These are phyloP conservation scores for Rhyzopertha dominica DNA, from an alignment of 1,140 invertebrate genomes.

Conservation along the genomic window DNA sequence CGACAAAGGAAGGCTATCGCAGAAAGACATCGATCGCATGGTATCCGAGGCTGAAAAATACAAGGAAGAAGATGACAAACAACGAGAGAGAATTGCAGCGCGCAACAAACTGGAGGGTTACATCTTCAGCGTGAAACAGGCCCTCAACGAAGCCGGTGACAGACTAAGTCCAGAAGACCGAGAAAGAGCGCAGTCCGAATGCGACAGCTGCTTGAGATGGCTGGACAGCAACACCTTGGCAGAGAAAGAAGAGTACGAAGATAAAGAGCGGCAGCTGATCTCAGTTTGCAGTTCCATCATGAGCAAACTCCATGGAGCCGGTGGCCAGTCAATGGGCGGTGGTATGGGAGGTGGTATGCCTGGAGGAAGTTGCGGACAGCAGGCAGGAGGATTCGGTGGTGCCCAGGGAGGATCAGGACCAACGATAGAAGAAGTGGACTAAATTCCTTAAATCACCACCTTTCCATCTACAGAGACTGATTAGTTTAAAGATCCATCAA, in stretches of 20 bases:
- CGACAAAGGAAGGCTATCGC: constrained; percentile 72
- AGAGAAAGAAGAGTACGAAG: constrained; percentile 59
- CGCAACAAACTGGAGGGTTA: constrained; percentile 65
- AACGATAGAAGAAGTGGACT: constrained; percentile 11
- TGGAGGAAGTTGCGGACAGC: constrained; percentile 12
- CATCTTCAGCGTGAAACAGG: constrained; percentile 62
- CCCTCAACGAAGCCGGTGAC: constrained; percentile 48
- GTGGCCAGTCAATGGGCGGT: constrained; percentile 7
- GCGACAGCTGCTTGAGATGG: constrained; percentile 50
- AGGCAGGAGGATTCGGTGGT: constrained; percentile 1
- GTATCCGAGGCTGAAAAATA: constrained; percentile 61
- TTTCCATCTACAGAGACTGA: too few species aligned
- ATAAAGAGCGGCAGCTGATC: constrained; percentile 53
- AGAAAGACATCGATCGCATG: constrained; percentile 81
- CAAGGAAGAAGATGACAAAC: constrained; percentile 64
- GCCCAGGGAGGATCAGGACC: constrained; percentile 3
- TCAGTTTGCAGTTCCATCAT: constrained; percentile 52
- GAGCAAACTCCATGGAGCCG: constrained; percentile 48
- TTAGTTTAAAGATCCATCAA: too few species aligned
- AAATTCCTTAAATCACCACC: too few species aligned
- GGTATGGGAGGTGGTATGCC: constrained; percentile 17
- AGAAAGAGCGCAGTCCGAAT: constrained; percentile 42
- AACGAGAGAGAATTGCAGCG: constrained; percentile 57
- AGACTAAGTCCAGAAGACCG: constrained; percentile 45
- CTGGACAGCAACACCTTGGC: constrained; percentile 52